A percentile compares a stretch with the other conserved stretches of the same genome.
These are phyloP conservation scores for Melitaea cinxia DNA, from an alignment of 1,140 invertebrate genomes.

Conservation along the genomic window DNA sequence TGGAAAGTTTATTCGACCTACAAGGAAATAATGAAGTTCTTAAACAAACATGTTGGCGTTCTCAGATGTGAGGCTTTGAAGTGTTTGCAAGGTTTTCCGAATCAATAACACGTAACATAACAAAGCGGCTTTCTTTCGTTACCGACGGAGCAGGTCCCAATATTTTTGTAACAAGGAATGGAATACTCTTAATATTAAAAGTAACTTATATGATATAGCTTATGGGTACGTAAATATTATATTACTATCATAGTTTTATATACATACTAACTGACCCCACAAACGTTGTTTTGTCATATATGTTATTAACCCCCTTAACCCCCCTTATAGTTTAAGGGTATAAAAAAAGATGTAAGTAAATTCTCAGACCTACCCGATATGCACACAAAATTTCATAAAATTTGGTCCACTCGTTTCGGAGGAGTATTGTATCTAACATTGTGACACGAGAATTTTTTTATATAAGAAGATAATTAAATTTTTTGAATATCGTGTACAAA, in stretches of 20 bases:
- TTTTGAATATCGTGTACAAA: no score
- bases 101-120: slow-evolving; percentile 16
- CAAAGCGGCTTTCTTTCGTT: slow-evolving; percentile 6
- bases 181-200: neutral
- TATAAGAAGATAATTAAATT: no score
- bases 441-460: no score
- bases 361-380: no score
- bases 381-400: no score
- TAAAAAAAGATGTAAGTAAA: no score
- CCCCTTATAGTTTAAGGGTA: no score
- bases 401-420: no score
- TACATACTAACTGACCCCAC: no score
- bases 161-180: neutral
- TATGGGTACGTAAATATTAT: neutral
- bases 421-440: no score
- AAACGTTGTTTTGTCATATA: no score
- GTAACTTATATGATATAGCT: neutral
- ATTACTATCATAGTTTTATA: neutral
- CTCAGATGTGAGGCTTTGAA: slow-evolving; percentile 13
- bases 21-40: slow-evolving; percentile 8
- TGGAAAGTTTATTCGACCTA: neutral
- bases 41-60: slow-evolving; percentile 3
- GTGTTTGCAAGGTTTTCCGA: slow-evolving; percentile 18
- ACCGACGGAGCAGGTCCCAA: neutral
- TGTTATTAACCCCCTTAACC: no score